Evolutionary conservation across 2,797 vertebrate genomes (phyloP).

Genomic region (Tadarida brasiliensis): DNA sequence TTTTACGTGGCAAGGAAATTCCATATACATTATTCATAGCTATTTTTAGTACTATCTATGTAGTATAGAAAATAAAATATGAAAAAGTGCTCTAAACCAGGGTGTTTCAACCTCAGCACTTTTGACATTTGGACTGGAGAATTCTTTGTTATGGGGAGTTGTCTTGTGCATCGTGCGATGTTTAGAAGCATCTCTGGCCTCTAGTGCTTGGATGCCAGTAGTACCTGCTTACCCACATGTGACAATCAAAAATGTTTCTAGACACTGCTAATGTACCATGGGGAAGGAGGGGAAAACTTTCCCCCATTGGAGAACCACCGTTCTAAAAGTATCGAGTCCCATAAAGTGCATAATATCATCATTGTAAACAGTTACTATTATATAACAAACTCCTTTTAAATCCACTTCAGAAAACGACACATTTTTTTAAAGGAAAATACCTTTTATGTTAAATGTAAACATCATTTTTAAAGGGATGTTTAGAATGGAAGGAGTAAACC

Average conservation of each 20-base stretch:
- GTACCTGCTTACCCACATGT: background rate
- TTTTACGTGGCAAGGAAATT: constrained; percentile 33
- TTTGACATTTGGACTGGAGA: background rate
- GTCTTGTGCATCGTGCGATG: background rate
- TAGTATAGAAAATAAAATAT: background rate
- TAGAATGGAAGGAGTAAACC: background rate
- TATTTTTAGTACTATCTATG: background rate
- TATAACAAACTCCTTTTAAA: constrained; percentile 26
- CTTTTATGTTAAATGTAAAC: background rate
- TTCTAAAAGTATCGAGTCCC: background rate
- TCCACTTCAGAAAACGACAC: constrained; percentile 14
- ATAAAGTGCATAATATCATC: background rate
- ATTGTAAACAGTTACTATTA: constrained; percentile 1
- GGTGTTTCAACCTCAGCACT: background rate
- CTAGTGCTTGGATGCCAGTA: background rate
- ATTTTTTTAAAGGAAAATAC: constrained; percentile 15
- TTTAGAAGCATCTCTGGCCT: background rate
- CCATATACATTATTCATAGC: background rate
- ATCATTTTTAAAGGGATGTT: background rate
- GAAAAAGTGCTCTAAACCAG: background rate
- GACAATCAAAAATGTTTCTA: background rate
- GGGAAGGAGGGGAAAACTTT: background rate
- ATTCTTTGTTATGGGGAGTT: background rate
- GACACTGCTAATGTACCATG: background rate
- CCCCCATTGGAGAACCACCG: background rate